Evolutionary conservation across 2,888 invertebrate species (phyloP), one percentile per base, ranked within the genome.

Genomic region (Penaeus monodon): DNA sequence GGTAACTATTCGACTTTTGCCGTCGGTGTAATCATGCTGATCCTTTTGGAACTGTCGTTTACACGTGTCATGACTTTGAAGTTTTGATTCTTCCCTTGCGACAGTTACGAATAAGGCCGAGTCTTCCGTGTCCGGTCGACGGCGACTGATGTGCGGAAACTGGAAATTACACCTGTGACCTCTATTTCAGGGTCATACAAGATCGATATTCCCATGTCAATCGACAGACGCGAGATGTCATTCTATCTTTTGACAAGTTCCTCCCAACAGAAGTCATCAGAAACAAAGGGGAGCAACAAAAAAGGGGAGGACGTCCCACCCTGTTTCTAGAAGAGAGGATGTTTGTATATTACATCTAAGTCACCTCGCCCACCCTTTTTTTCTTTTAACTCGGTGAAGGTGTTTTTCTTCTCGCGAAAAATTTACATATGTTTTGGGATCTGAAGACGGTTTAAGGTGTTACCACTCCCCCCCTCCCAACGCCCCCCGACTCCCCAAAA

Each of bases 31-130:
- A 70, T 70, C 70, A 70, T 70, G 70, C 70, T 70, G 70, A 70
- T 70, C 70, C 70, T 70, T 70, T 70, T 70, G 70, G 70, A 70
- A 70, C 70, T 70, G 70, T 70, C 70, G 70, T 70, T 70, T 70
- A 70, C 70, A 70, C 70, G 70, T 29, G 70, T 27, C 70, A 70
- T 70, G 70, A 70, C 70, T 70, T 70, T 70, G 70, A 70, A 70
- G 70, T 70, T 70, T 70, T 70, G 70, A 27, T 70, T 70, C 70
- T 70, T 70, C 70, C 70, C 29, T 70, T 29, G 29, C 49, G 70
- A 29, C 29, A 29, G 27, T 27, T 27, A 70, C 29, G 70, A 70
- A 70, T 70, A 70, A 70, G 29, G 70, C 29, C 29, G 70, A 70
- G 70, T 29, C 29, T 70, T 70, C 70, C 70, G 27, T 29, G 70